Evolutionary conservation across 2,797 vertebrate genomes (phyloP).

Genomic region (Mormyrus hasselquistii): DNA sequence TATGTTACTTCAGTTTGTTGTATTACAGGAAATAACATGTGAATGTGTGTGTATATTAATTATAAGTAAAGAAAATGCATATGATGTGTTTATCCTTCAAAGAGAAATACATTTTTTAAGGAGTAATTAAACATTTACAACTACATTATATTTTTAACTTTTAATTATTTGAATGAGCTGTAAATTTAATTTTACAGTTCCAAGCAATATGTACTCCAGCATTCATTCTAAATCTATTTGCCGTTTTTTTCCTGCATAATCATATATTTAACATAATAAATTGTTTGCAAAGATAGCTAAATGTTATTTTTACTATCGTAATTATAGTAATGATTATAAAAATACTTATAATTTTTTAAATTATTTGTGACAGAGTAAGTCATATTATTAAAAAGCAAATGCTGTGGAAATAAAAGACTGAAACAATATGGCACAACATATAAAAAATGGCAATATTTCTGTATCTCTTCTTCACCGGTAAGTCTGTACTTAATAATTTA

Average conservation of each 20-base stretch:
- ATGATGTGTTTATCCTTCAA: neutral
- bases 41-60: neutral
- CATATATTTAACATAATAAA: neutral
- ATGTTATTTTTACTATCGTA: neutral
- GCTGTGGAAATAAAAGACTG: neutral
- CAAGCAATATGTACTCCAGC: neutral
- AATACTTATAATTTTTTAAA: neutral
- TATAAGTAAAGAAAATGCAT: neutral
- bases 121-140: neutral
- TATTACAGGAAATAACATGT: conserved; percentile 9
- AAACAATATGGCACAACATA: neutral
- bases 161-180: neutral
- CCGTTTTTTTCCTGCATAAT: neutral
- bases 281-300: neutral
- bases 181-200: neutral
- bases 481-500: neutral
- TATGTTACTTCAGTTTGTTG: neutral
- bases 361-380: neutral
- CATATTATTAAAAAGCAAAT: neutral
- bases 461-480: neutral
- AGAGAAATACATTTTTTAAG: neutral
- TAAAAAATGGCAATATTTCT: neutral
- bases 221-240: neutral
- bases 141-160: neutral
- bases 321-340: neutral